These are phyloP conservation scores for Sinocyclocheilus rhinocerous DNA, from an alignment of 2,113 vertebrate genomes.

Conservation along the genomic window DNA sequence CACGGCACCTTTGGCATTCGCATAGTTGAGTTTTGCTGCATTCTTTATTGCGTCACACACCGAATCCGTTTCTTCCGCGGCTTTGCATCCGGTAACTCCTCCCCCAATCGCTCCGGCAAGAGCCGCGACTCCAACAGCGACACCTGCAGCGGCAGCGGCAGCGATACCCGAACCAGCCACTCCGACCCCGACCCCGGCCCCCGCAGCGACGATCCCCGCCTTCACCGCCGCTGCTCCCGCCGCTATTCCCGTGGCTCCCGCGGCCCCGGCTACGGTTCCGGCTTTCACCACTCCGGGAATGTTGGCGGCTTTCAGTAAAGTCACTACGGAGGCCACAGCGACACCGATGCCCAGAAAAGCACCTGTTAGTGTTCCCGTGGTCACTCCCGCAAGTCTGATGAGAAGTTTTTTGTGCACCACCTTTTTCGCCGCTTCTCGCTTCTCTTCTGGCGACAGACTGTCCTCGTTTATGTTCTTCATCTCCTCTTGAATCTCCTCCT, in stretches of 20 bases:
- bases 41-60: background rate
- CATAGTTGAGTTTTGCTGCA: conserved; percentile 12
- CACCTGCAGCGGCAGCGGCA: background rate
- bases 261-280: background rate
- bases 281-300: background rate
- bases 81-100: conserved; percentile 25
- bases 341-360: conserved; percentile 28
- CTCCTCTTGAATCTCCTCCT: conserved; percentile 24
- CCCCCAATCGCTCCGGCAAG: conserved; percentile 16
- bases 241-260: background rate
- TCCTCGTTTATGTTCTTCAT: background rate
- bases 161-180: background rate
- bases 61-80: background rate
- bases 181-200: background rate
- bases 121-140: background rate
- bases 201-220: background rate
- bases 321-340: background rate
- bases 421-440: background rate
- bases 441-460: background rate
- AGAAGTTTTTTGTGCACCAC: conserved; percentile 22
- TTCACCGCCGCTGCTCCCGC: background rate
- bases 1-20: background rate
- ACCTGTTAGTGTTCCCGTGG: conserved; percentile 11
- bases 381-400: background rate
- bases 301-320: background rate